phyloP scores from a whole-genome alignment of 2,113 vertebrate species.

The Dasyurus viverrinus region DNA sequence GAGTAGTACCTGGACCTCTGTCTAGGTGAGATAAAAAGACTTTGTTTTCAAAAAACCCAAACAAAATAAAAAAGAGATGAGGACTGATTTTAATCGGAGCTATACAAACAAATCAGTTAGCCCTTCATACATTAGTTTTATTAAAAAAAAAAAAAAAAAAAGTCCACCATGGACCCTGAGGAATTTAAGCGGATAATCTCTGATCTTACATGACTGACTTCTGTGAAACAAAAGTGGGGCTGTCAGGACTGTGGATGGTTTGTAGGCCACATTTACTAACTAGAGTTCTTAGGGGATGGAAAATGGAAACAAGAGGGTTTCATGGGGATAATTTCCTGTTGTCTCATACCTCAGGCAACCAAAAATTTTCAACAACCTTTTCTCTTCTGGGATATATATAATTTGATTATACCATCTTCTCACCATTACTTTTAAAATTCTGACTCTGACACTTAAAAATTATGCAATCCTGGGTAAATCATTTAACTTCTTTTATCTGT shows the following conservation, averaged over 20 bases:
- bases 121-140: neutral
- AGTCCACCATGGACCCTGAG: neutral
- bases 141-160: neutral
- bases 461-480: neutral
- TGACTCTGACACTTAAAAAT: neutral
- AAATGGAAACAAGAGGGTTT: neutral
- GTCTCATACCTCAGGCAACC: neutral
- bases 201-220: neutral
- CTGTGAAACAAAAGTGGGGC: neutral
- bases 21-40: no score
- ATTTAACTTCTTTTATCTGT: neutral
- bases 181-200: neutral
- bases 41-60: neutral
- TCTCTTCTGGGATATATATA: neutral
- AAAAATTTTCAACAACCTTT: neutral
- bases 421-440: neutral
- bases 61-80: neutral
- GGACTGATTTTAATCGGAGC: neutral
- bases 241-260: no score
- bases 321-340: neutral
- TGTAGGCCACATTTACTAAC: neutral
- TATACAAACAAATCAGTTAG: neutral
- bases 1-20: neutral
- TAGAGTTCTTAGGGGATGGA: neutral
- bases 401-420: neutral